Percentiles rank a stretch among this genome's conserved stretches.
Conservation (phyloP, 2,888 invertebrate species). For the Drosophila anomelani region DNA sequence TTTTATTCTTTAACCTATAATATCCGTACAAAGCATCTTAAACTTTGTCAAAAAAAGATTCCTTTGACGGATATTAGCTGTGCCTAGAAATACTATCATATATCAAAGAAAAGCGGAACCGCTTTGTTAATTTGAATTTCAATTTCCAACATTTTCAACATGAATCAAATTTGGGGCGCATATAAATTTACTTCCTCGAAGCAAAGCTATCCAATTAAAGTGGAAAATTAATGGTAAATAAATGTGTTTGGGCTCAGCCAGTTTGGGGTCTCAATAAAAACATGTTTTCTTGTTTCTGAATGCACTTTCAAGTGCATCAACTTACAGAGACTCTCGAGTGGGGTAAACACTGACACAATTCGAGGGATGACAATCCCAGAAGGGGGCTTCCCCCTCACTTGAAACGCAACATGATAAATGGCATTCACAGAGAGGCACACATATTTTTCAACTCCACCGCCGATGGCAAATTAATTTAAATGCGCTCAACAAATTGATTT, state of each 20-base stretch:
- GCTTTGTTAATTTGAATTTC: slow-evolving; percentile 4
- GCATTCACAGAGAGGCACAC: slow-evolving; percentile 25
- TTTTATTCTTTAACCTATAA: too few relatives aligned
- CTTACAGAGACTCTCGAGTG: slow-evolving; percentile 23
- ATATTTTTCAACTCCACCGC: slow-evolving; percentile 15
- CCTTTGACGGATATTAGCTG: neutral
- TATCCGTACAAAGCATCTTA: neutral
- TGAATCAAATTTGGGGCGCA: slow-evolving; percentile 50
- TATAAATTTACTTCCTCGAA: slow-evolving; percentile 54
- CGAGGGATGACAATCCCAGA: slow-evolving; percentile 8
- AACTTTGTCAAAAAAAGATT: neutral
- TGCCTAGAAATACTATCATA: too few relatives aligned
- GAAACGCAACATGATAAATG: slow-evolving; percentile 65
- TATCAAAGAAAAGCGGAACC: neutral
- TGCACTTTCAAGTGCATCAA: slow-evolving; percentile 61
- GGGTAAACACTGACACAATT: slow-evolving; percentile 46
- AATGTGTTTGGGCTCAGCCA: slow-evolving; percentile 26
- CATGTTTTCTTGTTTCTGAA: slow-evolving; percentile 14
- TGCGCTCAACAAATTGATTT: slow-evolving; percentile 51
- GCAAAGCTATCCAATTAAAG: slow-evolving; percentile 59
- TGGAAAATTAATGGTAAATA: slow-evolving; percentile 53
- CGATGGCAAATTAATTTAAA: slow-evolving; percentile 62
- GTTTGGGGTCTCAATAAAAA: slow-evolving; percentile 19
- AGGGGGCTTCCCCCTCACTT: slow-evolving; percentile 12
- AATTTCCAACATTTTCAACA: slow-evolving; percentile 40